A percentile compares a stretch with the other conserved stretches of the same genome.
Evolutionary conservation across 2,888 invertebrate species (phyloP).

Genomic region (Leptinotarsa juncta): DNA sequence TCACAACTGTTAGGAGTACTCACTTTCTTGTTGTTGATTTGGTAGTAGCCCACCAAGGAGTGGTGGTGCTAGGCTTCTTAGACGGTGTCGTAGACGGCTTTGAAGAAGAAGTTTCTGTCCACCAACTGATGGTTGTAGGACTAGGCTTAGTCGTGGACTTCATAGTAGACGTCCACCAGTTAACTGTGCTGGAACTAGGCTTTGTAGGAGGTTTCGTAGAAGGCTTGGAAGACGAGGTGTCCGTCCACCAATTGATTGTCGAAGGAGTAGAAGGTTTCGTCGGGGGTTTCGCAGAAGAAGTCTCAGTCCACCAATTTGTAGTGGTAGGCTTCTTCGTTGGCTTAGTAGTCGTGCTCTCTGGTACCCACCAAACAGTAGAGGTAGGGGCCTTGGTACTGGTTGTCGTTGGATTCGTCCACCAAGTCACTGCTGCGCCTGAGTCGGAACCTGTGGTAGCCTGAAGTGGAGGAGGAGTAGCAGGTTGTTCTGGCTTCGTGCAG

Average conservation of each 20-base stretch:
- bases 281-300: slow-evolving; percentile 55
- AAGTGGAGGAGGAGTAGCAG: slow-evolving; percentile 81
- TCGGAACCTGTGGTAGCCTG: slow-evolving; percentile 78
- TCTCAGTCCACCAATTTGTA: slow-evolving; percentile 41
- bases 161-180: slow-evolving; percentile 9
- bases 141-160: not conserved
- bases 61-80: slow-evolving; percentile 15
- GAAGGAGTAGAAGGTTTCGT: slow-evolving; percentile 38
- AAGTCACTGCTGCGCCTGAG: slow-evolving; percentile 65
- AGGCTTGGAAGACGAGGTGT: slow-evolving; percentile 42
- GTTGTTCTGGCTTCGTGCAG: slow-evolving; percentile 78
- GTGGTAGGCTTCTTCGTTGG: slow-evolving; percentile 29
- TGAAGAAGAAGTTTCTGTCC: slow-evolving; percentile 52
- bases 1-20: not conserved
- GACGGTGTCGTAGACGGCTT: slow-evolving; percentile 49
- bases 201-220: slow-evolving; percentile 56
- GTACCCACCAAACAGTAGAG: slow-evolving; percentile 42
- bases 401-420: slow-evolving; percentile 47
- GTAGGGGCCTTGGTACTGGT: slow-evolving; percentile 28
- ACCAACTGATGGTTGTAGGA: slow-evolving; percentile 33
- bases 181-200: slow-evolving; percentile 35
- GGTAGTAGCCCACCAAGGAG: not conserved
- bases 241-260: slow-evolving; percentile 36
- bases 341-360: slow-evolving; percentile 44
- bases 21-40: slow-evolving; percentile 32